Evolutionary conservation across 2,113 vertebrate genomes (phyloP).

Genomic region (Calonectris borealis): DNA sequence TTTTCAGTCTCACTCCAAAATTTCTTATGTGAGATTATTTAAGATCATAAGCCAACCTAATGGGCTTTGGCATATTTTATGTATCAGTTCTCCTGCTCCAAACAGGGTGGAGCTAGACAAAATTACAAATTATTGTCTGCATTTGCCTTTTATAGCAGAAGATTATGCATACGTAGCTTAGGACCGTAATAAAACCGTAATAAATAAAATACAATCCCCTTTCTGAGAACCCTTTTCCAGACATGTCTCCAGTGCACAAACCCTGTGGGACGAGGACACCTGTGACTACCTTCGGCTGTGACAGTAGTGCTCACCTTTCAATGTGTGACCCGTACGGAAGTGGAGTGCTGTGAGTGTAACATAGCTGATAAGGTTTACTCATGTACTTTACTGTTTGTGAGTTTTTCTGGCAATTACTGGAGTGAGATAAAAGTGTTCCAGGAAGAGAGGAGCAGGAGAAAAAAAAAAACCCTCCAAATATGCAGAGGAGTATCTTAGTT

Average conservation of each 20-base stretch:
- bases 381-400: neutral
- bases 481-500: neutral
- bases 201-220: rapidly evolving
- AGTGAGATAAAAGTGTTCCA: neutral
- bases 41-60: neutral
- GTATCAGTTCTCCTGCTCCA: neutral
- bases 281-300: rapidly evolving
- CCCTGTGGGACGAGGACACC: neutral
- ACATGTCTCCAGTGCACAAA: rapidly evolving
- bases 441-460: neutral
- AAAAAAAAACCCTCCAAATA: neutral
- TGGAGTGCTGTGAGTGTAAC: neutral
- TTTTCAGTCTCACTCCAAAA: neutral
- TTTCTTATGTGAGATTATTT: neutral
- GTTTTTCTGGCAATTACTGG: neutral
- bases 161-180: neutral
- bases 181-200: rapidly evolving
- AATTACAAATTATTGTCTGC: rapidly evolving
- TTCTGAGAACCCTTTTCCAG: neutral
- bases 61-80: neutral
- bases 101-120: too few species aligned
- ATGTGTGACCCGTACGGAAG: rapidly evolving
- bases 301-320: neutral
- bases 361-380: neutral
- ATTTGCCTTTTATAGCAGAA: neutral